Evolutionary conservation across 2,888 invertebrate genomes (phyloP).

Genomic region (Ceramica pisi): DNA sequence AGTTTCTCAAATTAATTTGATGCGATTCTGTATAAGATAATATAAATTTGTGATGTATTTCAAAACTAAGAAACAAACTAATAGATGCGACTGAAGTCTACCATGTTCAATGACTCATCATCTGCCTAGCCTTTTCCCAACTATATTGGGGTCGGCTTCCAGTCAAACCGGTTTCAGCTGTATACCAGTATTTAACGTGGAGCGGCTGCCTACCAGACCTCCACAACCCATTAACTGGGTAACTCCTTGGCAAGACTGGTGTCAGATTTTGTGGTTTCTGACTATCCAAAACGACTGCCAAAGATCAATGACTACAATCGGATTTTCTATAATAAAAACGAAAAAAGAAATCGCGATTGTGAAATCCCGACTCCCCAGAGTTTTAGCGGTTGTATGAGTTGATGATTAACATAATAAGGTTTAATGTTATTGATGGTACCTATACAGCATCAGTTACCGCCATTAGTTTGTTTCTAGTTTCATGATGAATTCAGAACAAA

Average conservation of each 20-base stretch:
- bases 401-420: background rate
- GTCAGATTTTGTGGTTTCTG: too few species aligned
- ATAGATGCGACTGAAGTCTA: too few species aligned
- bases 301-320: background rate
- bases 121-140: too few species aligned
- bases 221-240: too few species aligned
- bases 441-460: too few species aligned
- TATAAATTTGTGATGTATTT: background rate
- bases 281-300: too few species aligned
- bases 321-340: background rate
- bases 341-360: background rate
- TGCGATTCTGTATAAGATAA: background rate
- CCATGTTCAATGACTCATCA: background rate
- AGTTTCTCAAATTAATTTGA: background rate
- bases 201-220: too few species aligned
- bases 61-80: constrained; percentile 7
- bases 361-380: background rate
- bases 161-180: too few species aligned
- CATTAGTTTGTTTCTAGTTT: constrained; percentile 18
- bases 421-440: background rate
- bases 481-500: background rate
- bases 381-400: background rate
- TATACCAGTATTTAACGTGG: too few species aligned
- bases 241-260: too few species aligned
- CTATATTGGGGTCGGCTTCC: too few species aligned